Conservation (phyloP, 2,113 vertebrate genomes). For the Forbesichthys agassizii region DNA sequence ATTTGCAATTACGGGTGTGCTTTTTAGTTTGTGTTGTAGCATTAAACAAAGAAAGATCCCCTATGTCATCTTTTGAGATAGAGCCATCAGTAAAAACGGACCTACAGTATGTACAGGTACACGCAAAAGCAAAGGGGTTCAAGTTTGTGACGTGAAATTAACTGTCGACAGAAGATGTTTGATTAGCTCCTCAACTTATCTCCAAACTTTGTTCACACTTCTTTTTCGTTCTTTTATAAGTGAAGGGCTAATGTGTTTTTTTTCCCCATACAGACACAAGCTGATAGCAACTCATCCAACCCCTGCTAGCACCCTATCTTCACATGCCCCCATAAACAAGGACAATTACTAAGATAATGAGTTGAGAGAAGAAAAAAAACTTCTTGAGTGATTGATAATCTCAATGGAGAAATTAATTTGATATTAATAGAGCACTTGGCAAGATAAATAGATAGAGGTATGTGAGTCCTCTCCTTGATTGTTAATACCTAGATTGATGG, state of each 20-base stretch:
- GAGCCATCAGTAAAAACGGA: slow-evolving; percentile 22
- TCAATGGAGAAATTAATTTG: slow-evolving; percentile 75
- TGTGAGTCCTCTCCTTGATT: slow-evolving; percentile 71
- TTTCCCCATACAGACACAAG: slow-evolving; percentile 5
- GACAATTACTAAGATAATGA: slow-evolving; percentile 80
- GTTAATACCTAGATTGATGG: slow-evolving; percentile 74
- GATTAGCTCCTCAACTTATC: not conserved
- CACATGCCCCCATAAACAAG: slow-evolving; percentile 79
- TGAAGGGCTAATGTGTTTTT: not conserved
- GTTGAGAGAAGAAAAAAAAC: slow-evolving; percentile 63
- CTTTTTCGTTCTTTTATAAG: not conserved
- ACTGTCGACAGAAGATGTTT: not conserved
- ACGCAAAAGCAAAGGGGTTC: not conserved
- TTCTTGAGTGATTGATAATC: slow-evolving; percentile 77
- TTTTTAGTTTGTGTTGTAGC: slow-evolving; percentile 5
- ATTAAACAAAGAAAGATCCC: slow-evolving; percentile 27
- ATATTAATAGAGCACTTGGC: slow-evolving; percentile 79
- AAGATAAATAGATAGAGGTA: slow-evolving; percentile 78
- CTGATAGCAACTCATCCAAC: slow-evolving; percentile 34
- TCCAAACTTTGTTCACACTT: not conserved
- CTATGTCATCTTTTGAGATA: slow-evolving; percentile 32
- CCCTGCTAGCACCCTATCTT: slow-evolving; percentile 53
- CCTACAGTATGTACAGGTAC: not conserved
- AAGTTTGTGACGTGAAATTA: slow-evolving; percentile 30
- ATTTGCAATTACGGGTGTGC: not conserved